Percentiles rank a stretch among this genome's conserved stretches.
Evolutionary conservation across 2,113 vertebrate species (phyloP).

Genomic region (Hippocampus barbouri): DNA sequence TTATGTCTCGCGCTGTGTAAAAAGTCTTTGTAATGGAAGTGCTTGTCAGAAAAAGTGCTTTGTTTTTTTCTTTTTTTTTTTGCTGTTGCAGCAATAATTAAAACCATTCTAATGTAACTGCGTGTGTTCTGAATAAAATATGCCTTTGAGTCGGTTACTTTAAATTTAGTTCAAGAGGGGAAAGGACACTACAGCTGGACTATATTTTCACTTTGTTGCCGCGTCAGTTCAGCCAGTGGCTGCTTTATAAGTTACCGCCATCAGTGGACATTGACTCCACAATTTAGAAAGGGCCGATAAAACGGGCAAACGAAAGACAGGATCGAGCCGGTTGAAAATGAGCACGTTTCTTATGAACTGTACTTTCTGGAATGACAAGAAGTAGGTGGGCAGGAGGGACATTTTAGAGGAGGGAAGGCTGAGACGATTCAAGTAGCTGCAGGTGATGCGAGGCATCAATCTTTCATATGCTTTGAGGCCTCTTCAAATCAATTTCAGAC

Average conservation of each 20-base stretch:
- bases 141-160: neutral
- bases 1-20: neutral
- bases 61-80: neutral
- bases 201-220: neutral
- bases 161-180: neutral
- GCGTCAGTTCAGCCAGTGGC: neutral
- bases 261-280: neutral
- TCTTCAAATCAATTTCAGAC: conserved; percentile 74
- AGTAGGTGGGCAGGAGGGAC: conserved; percentile 42
- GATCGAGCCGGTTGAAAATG: neutral
- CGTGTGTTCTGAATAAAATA: neutral
- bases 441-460: conserved; percentile 66
- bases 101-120: neutral
- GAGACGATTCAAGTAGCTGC: conserved; percentile 56
- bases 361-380: neutral
- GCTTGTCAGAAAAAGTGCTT: neutral
- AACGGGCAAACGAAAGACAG: neutral
- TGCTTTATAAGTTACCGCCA: neutral
- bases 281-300: neutral
- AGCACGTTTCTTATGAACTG: neutral
- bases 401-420: conserved; percentile 42
- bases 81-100: neutral
- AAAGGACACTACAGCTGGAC: neutral
- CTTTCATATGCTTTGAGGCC: conserved; percentile 73
- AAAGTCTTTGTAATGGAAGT: neutral